Evolutionary conservation across 2,113 vertebrate genomes (phyloP), one percentile per base, ranked within the genome.

Genomic region (Cyprinodon tularosa): DNA sequence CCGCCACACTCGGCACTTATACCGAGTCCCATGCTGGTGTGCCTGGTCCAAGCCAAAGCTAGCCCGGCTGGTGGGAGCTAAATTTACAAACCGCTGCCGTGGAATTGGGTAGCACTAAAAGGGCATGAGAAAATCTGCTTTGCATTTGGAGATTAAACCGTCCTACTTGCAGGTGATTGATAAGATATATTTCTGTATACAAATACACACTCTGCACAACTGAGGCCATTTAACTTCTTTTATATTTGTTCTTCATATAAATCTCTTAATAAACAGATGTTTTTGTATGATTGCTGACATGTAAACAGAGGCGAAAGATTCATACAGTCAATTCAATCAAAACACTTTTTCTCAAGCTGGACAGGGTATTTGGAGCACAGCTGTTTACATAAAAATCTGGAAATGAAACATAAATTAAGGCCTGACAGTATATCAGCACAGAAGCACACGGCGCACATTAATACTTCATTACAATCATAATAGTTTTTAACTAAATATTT

Each of bases 51-150:
- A 76, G 91, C 93, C 93, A 93, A 80, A 42, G 76, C 91, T 87
- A 88, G 68, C 90, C 85, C 93, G 85, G 89, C 85, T 93, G 91
- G 90, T 85, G 89, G 77, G 90, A 93, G 91, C 93, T 95, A 95
- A 94, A 94, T 95, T 95, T 95, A 93, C 93, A 91, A 94, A 93
- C 93, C 93, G 91, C 93, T 91, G 93, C 77, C 82, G 83, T 85
- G 86, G 83, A 76, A 77, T 69, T 70, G 66, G 68, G 74, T 61
- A 66, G 71, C 80, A 73, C 29, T 15, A 22, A 70, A 53, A 81
- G 67, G 71, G 63, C 65, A 70, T 77, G 68, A 63, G 38, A 37
- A 72, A 72, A 39, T 37, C 60, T 47, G 62, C 48, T 75, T 62
- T 68, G 40, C 15, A 48, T 78, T n/a, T 69, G 65, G 62, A 72